Percentiles rank a stretch among this genome's conserved stretches.
phyloP scores from a whole-genome alignment of 2,113 vertebrate species.

The Gobio gobio region DNA sequence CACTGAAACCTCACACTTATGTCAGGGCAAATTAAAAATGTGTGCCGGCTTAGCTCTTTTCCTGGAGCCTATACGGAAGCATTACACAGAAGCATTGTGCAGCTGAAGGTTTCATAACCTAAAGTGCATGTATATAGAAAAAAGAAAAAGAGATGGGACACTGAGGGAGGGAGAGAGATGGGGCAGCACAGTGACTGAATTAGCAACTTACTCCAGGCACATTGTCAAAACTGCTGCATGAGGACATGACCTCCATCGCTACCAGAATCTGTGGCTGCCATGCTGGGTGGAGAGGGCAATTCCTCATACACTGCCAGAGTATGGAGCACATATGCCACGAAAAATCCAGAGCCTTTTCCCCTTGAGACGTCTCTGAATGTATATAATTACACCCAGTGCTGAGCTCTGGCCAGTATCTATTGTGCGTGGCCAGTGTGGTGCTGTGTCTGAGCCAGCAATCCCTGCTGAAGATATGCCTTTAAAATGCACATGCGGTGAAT shows the following conservation, averaged over 20 bases:
- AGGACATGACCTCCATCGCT: slow-evolving; percentile 59
- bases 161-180: slow-evolving; percentile 36
- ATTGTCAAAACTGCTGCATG: slow-evolving; percentile 56
- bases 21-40: slow-evolving; percentile 42
- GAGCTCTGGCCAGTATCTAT: slow-evolving; percentile 37
- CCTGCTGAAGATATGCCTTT: slow-evolving; percentile 42
- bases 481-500: slow-evolving; percentile 62
- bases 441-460: slow-evolving; percentile 33
- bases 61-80: slow-evolving; percentile 40
- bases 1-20: slow-evolving; percentile 47
- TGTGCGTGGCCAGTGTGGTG: slow-evolving; percentile 3
- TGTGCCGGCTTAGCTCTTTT: slow-evolving; percentile 45
- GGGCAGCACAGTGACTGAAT: slow-evolving; percentile 56
- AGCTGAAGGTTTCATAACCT: slow-evolving; percentile 36
- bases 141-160: slow-evolving; percentile 31
- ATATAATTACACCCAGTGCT: slow-evolving; percentile 52
- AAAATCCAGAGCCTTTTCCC: slow-evolving; percentile 18
- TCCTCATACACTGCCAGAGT: not conserved
- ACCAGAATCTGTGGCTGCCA: slow-evolving; percentile 43
- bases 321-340: slow-evolving; percentile 24
- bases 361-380: slow-evolving; percentile 20
- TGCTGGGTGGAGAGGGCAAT: slow-evolving; percentile 20
- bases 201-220: slow-evolving; percentile 58
- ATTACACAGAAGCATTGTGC: slow-evolving; percentile 52
- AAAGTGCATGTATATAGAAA: not conserved